These are phyloP conservation scores for Henicopernis longicauda DNA, from an alignment of 2,113 vertebrate genomes.

Conservation along the genomic window DNA sequence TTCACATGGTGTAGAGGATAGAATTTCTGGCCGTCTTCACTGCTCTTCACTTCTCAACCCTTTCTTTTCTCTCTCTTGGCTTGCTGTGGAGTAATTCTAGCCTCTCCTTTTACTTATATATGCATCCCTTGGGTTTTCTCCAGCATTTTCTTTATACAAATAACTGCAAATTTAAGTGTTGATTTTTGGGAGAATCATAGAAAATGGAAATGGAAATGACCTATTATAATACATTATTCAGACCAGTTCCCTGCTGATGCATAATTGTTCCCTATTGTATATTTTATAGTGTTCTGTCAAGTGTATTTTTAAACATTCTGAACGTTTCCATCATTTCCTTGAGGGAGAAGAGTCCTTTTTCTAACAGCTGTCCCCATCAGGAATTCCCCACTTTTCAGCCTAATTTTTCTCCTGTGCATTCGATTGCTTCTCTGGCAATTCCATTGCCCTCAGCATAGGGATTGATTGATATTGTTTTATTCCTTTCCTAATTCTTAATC, in stretches of 20 bases:
- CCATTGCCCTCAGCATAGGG: background rate
- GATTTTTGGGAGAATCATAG: constrained; percentile 58
- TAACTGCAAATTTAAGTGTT: constrained; percentile 60
- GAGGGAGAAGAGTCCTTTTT: constrained; percentile 9
- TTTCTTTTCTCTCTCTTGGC: constrained; percentile 35
- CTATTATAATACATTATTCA: constrained; percentile 64
- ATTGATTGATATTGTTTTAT: background rate
- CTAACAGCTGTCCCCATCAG: background rate
- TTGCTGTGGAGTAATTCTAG: constrained; percentile 43
- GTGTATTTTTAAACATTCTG: constrained; percentile 46
- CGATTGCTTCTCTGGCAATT: background rate
- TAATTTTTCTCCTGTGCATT: background rate
- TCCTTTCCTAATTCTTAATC: background rate
- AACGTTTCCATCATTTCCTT: constrained; percentile 26
- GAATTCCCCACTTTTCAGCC: background rate
- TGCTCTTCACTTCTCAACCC: background rate
- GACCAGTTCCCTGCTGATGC: constrained; percentile 40
- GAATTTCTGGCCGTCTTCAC: constrained; percentile 21
- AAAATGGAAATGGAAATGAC: constrained; percentile 61
- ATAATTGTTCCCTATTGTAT: constrained; percentile 61
- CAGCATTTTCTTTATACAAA: constrained; percentile 56
- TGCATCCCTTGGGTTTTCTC: constrained; percentile 44
- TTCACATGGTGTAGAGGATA: background rate
- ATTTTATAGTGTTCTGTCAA: constrained; percentile 54
- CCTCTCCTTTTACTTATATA: constrained; percentile 38